A percentile compares a stretch with the other conserved stretches of the same genome.
Evolutionary conservation across 1,140 invertebrate species (phyloP).

Genomic region (Achroia grisella): DNA sequence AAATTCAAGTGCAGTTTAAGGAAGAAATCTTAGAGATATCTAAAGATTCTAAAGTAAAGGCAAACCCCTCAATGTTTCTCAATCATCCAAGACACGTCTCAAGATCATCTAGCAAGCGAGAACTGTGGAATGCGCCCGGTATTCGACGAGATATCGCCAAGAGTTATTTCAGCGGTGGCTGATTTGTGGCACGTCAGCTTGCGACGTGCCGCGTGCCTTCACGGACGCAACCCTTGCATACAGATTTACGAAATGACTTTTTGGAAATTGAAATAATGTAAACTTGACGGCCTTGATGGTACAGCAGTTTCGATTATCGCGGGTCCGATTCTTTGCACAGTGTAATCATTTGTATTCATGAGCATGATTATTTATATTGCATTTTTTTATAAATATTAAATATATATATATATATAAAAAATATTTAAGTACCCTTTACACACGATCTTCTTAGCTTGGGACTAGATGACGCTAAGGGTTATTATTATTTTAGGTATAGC

Average conservation of each 20-base stretch:
- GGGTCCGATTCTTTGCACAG: too few species aligned
- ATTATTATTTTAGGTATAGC: too few species aligned
- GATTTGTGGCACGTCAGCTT: slow-evolving; percentile 14
- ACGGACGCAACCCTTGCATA: slow-evolving; percentile 7
- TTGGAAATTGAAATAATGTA: not conserved
- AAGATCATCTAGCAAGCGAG: slow-evolving; percentile 22
- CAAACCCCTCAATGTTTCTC: not conserved
- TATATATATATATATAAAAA: too few species aligned
- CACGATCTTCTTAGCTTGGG: too few species aligned
- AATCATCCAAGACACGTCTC: slow-evolving; percentile 11
- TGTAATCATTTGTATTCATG: too few species aligned
- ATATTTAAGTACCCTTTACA: too few species aligned
- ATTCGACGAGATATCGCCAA: slow-evolving; percentile 19
- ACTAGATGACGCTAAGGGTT: too few species aligned
- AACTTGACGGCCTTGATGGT: not conserved
- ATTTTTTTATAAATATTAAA: too few species aligned
- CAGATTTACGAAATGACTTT: not conserved
- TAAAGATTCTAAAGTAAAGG: too few species aligned
- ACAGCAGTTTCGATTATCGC: not conserved
- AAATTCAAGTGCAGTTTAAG: too few species aligned
- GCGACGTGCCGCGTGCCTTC: slow-evolving; percentile 15
- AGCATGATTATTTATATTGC: too few species aligned
- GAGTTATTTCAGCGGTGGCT: slow-evolving; percentile 14
- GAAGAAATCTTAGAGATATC: too few species aligned
- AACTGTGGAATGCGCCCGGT: slow-evolving; percentile 22